Percentiles rank a stretch among this genome's conserved stretches.
phyloP scores from a whole-genome alignment of 2,888 invertebrate genomes.

The Augiades crinisus region DNA sequence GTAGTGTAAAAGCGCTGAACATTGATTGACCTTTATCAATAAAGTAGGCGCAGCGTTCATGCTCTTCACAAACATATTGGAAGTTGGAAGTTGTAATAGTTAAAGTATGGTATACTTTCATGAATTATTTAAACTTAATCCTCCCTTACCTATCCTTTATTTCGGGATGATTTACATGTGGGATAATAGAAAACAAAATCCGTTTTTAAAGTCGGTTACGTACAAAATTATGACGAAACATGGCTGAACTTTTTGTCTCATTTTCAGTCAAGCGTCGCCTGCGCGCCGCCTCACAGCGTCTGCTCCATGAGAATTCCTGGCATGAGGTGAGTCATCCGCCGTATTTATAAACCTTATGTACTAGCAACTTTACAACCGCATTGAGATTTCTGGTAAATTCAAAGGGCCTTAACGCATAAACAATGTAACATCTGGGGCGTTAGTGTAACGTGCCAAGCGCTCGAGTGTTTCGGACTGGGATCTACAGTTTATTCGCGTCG shows the following conservation, averaged over 20 bases:
- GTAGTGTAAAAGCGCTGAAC: no score
- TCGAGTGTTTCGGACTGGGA: slow-evolving; percentile 16
- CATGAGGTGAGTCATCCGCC: slow-evolving; percentile 72
- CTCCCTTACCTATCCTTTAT: no score
- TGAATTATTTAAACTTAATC: no score
- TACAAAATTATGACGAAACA: slow-evolving; percentile 12
- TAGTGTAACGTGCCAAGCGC: slow-evolving; percentile 22
- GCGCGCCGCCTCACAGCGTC: slow-evolving; percentile 54
- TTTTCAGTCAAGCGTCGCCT: slow-evolving; percentile 63
- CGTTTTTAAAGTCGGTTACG: no score
- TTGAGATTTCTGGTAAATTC: slow-evolving; percentile 28
- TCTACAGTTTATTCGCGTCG: slow-evolving; percentile 18
- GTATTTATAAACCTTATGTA: slow-evolving; percentile 40
- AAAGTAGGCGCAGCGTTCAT: no score
- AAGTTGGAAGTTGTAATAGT: no score
- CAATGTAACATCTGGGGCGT: slow-evolving; percentile 27
- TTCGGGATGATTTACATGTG: no score
- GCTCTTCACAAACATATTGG: no score
- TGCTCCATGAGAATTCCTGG: slow-evolving; percentile 66
- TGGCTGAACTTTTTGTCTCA: slow-evolving; percentile 38
- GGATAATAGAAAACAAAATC: no score
- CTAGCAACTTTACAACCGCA: slow-evolving; percentile 27
- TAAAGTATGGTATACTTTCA: no score
- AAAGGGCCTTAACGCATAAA: slow-evolving; percentile 27
- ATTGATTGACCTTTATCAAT: no score